Conservation (phyloP, 2,113 vertebrate species). For the Plecotus auritus region DNA sequence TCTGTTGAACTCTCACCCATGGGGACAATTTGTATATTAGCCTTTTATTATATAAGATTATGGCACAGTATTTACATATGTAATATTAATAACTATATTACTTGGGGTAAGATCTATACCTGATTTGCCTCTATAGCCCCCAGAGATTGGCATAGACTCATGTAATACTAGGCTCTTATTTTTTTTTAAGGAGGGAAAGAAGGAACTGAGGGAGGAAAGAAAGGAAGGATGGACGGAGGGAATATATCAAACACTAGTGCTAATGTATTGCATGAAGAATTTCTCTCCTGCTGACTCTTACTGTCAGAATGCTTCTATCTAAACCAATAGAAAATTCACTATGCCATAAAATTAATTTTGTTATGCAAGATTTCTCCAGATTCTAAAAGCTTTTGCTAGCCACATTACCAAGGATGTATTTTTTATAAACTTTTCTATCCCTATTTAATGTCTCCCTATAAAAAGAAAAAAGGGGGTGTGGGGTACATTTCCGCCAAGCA, state of each 20-base stretch:
- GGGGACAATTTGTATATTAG: no score
- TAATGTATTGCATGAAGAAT: background rate
- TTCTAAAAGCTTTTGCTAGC: conserved; percentile 20
- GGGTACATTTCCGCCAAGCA: background rate
- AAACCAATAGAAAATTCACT: background rate
- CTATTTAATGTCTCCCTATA: background rate
- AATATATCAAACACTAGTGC: background rate
- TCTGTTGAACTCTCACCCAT: no score
- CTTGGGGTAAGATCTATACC: background rate
- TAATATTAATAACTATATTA: background rate
- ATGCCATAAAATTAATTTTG: background rate
- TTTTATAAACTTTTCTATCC: background rate
- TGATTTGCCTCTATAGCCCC: background rate
- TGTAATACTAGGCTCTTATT: background rate
- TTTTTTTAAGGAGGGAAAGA: background rate
- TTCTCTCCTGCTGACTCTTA: background rate
- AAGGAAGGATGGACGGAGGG: background rate
- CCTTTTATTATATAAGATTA: background rate
- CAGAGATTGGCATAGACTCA: background rate
- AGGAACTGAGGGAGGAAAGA: background rate
- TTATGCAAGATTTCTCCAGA: conserved; percentile 27
- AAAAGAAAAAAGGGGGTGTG: background rate
- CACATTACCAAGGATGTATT: background rate
- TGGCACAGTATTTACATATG: background rate
- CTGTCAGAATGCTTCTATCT: background rate